These are phyloP conservation scores for Hypsopygia costalis DNA, from an alignment of 2,888 invertebrate species.

Conservation along the genomic window DNA sequence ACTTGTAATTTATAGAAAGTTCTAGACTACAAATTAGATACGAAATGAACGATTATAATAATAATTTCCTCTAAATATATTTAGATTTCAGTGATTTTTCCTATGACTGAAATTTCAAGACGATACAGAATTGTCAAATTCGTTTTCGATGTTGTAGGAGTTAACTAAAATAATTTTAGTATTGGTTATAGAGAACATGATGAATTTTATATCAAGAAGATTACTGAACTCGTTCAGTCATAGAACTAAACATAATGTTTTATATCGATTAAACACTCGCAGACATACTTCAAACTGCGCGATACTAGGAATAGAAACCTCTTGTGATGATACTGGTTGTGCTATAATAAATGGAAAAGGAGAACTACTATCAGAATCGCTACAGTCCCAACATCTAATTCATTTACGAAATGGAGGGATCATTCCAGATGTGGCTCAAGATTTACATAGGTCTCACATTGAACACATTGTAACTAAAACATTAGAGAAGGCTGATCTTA, in stretches of 20 bases:
- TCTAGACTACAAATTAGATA: too few species aligned
- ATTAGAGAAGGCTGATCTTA: slow-evolving; percentile 81
- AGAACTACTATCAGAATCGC: slow-evolving; percentile 88
- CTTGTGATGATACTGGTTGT: slow-evolving; percentile 98
- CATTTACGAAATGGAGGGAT: slow-evolving; percentile 93
- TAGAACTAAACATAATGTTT: too few species aligned
- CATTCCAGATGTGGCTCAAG: slow-evolving; percentile 92
- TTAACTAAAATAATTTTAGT: too few species aligned
- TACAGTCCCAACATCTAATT: slow-evolving; percentile 89
- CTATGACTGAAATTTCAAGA: too few species aligned
- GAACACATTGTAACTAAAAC: slow-evolving; percentile 86
- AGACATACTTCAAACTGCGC: slow-evolving; percentile 12
- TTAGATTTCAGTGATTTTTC: too few species aligned
- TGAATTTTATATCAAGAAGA: slow-evolving; percentile 1
- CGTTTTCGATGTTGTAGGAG: too few species aligned
- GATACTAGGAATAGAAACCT: slow-evolving; percentile 97
- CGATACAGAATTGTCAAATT: too few species aligned
- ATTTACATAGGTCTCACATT: slow-evolving; percentile 90
- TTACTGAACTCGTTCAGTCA: not conserved
- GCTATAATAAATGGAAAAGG: slow-evolving; percentile 90
- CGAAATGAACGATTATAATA: too few species aligned
- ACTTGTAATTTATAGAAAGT: too few species aligned
- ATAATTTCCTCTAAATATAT: too few species aligned
- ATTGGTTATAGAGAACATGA: too few species aligned
- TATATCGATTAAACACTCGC: not conserved